Base-by-base conservation (phyloP, 1,140 invertebrate species). In the Pseudachorutes palmiensis region DNA sequence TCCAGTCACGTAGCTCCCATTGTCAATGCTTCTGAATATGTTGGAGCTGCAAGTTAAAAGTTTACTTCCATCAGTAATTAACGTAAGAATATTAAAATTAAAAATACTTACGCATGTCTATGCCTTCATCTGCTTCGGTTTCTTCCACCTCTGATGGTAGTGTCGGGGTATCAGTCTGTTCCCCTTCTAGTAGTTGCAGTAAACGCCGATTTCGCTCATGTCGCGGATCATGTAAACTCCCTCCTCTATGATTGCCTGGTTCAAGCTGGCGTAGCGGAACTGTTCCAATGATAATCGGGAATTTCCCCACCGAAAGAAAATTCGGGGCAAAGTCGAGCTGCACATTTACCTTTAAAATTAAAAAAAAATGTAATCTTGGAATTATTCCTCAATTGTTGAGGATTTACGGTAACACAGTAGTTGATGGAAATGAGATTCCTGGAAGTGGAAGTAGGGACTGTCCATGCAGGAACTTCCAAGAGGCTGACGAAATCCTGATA, bases 1-100 rank as follows among this genome's bases (percentile, higher is more conserved):
- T n/a, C n/a, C n/a, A n/a, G n/a, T n/a, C n/a, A n/a, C n/a, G n/a
- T n/a, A n/a, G n/a, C n/a, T n/a, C n/a, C n/a, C 51, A 57, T 57
- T 5, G 12, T 57, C 14, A 57, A 5, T 57, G 51, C 51, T 57
- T 57, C 51, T 5, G 24, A 57, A 57, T 57, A 57, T 57, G 51
- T 12, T 12, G 51, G 51, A 57, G 51, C 51, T 57, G 24, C 14
- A 57, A n/a, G 9, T 5, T 12, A 14, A 14, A 9, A 5, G 12
- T n/a, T 9, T 5, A 57, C 5, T 57, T 12, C 9, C 26, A 14
- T 14, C 5, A 14, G 5, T 14, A n/a, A n/a, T 26, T 24, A 57
- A n/a, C n/a, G 24, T 9, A 14, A n/a, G n/a, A n/a, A n/a, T n/a
- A 5, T 57, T 57, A 24, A n/a, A 26, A 57, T 9, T 9, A n/a